Base-by-base conservation (phyloP, 92 coral and sea anemone genomes). In the Paragorgia papillata region DNA sequence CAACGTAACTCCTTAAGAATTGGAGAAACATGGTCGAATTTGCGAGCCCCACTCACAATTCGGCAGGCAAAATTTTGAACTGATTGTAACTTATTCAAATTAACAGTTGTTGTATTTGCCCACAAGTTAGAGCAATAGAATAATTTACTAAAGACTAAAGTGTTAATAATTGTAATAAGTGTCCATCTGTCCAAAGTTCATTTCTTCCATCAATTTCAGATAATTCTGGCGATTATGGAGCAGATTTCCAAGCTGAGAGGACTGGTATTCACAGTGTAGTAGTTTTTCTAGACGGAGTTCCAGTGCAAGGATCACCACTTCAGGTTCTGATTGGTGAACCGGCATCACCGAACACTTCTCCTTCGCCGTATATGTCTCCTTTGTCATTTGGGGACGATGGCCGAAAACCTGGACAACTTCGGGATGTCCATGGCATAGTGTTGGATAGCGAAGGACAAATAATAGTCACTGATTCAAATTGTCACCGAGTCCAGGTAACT, bases 401-500 rank as follows among this genome's bases (percentile, higher is more conserved):
- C 30, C 80, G 86, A 62, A 89, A 88, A 67, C 87, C 91, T 56
- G 93, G 97, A 1, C 86, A 70, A 67, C 87, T 94, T 34, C 85
- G 86, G 29, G 98, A 94, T 66, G 97, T 96, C 49, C 95, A 89
- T 58, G 98, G 96, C 51, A 96, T 94, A 24, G 95, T 91, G 46
- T 85, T 88, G 24, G 91, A 87, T 71, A 82, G 69, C 35, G 60
- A 84, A 5, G 95, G 98, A 25, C 86, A 89, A 82, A 92, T 94
- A 74, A 86, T 94, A 31, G 98, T 87, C 22, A 90, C 94, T 20
- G 98, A 94, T 68, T 84, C 97, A 8, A 89, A 91, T 9, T 88
- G 89, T 62, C 98, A 94, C 46, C 86, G 95, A 27, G 84, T 94
- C 20, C 97, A 91, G 97, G 98, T 94, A 59, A 31, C 10, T 39